These are phyloP conservation scores for Mylabris sibirica DNA, from an alignment of 2,888 invertebrate genomes.

Conservation along the genomic window DNA sequence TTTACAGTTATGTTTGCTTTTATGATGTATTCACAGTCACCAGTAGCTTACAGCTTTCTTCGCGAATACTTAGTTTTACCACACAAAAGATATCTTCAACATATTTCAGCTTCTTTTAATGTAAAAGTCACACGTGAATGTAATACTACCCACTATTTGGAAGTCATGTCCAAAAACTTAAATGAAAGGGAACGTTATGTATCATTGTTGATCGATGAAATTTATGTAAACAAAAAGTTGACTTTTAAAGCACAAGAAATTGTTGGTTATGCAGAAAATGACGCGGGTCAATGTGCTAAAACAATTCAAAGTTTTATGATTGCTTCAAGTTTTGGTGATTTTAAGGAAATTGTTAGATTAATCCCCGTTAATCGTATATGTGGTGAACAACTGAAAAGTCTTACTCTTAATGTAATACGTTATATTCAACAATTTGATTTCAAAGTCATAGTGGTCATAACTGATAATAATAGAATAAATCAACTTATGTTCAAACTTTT, in stretches of 20 bases:
- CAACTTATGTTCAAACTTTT: neutral
- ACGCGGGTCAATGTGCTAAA: neutral
- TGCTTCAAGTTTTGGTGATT: neutral
- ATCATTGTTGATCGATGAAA: neutral
- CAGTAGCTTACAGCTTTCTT: neutral
- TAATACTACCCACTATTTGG: neutral
- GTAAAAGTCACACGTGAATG: neutral
- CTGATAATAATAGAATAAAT: too few relatives aligned
- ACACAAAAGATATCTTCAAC: neutral
- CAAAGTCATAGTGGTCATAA: too few relatives aligned
- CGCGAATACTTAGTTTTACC: neutral
- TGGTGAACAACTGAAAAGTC: too few relatives aligned
- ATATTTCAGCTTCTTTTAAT: neutral
- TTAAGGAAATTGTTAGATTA: neutral
- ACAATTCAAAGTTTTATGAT: neutral
- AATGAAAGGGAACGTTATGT: neutral
- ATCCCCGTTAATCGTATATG: neutral
- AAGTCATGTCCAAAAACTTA: neutral
- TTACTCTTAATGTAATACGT: too few relatives aligned
- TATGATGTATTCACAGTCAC: neutral
- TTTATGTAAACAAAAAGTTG: neutral
- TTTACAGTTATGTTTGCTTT: neutral
- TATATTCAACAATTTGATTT: too few relatives aligned
- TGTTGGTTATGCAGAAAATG: neutral
- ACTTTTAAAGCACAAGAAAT: neutral